phyloP scores from a whole-genome alignment of 2,888 invertebrate genomes.

The Periphyllus acericola region DNA sequence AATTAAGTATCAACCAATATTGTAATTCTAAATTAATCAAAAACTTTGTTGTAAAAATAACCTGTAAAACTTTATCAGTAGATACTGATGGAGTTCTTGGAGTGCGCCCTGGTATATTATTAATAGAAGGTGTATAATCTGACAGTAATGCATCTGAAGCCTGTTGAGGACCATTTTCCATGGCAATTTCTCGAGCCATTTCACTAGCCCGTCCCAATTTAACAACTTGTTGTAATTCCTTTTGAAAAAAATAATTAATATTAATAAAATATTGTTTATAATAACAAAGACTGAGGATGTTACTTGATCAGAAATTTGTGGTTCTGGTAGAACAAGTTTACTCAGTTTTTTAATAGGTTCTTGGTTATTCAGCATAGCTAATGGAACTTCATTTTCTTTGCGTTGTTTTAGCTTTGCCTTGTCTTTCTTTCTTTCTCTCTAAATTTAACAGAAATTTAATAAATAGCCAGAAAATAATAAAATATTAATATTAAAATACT shows the following conservation, averaged over 20 bases:
- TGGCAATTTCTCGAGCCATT: conserved; percentile 87
- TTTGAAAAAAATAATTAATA: conserved; percentile 63
- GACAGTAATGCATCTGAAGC: conserved; percentile 88
- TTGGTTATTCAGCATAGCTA: conserved; percentile 85
- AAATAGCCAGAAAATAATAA: conserved; percentile 53
- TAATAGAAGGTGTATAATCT: conserved; percentile 85
- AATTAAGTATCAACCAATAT: no score
- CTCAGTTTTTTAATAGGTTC: conserved; percentile 93
- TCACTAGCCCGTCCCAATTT: conserved; percentile 92
- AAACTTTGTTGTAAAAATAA: conserved; percentile 63
- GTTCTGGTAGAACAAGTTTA: conserved; percentile 94
- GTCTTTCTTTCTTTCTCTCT: conserved; percentile 92
- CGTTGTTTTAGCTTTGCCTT: conserved; percentile 94
- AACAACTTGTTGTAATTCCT: conserved; percentile 90
- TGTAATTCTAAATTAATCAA: no score
- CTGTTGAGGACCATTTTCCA: conserved; percentile 77
- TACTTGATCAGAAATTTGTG: conserved; percentile 88
- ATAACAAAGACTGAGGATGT: not conserved
- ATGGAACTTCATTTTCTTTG: conserved; percentile 95
- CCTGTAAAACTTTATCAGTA: conserved; percentile 77
- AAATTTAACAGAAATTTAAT: conserved; percentile 64
- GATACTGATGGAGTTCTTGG: conserved; percentile 88
- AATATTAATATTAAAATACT: conserved; percentile 67
- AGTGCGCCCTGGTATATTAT: conserved; percentile 71
- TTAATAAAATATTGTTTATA: conserved; percentile 65